Percentiles rank a stretch among this genome's conserved stretches.
phyloP scores from a whole-genome alignment of 2,797 vertebrate genomes.

The Mallotus villosus region DNA sequence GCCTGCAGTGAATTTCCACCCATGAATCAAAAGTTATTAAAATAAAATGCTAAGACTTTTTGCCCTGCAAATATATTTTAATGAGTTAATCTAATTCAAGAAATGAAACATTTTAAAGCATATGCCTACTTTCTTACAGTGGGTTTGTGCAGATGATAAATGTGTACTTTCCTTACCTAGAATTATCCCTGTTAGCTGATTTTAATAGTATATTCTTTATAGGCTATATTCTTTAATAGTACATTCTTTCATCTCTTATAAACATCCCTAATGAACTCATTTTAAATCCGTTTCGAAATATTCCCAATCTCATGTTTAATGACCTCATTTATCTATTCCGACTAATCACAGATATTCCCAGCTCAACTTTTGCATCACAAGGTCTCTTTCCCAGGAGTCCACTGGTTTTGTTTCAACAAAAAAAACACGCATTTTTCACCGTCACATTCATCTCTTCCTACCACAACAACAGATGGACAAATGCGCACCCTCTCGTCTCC shows the following conservation, averaged over 20 bases:
- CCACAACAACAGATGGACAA: background rate
- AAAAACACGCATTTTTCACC: background rate
- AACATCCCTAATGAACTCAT: too few relatives aligned
- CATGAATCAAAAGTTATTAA: slow-evolving; percentile 24
- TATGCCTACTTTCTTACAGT: background rate
- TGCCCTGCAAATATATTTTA: slow-evolving; percentile 44
- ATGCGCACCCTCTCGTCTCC: too few relatives aligned
- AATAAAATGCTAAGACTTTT: slow-evolving; percentile 39
- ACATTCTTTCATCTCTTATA: too few relatives aligned
- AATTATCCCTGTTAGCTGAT: too few relatives aligned
- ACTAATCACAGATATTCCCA: too few relatives aligned
- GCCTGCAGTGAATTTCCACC: slow-evolving; percentile 23
- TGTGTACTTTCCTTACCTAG: too few relatives aligned
- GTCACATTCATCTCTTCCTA: background rate
- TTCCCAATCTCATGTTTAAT: too few relatives aligned
- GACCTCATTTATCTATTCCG: too few relatives aligned
- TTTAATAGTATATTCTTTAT: too few relatives aligned
- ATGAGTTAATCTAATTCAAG: slow-evolving; percentile 34
- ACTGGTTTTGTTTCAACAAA: background rate
- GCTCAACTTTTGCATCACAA: background rate
- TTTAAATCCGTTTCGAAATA: too few relatives aligned
- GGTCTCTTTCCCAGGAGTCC: background rate
- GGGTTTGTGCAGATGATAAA: slow-evolving; percentile 9
- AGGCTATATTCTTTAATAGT: too few relatives aligned
- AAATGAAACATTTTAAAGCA: slow-evolving; percentile 10